Evolutionary conservation across 2,113 vertebrate genomes (phyloP).

Genomic region (Cinclus mexicanus): DNA sequence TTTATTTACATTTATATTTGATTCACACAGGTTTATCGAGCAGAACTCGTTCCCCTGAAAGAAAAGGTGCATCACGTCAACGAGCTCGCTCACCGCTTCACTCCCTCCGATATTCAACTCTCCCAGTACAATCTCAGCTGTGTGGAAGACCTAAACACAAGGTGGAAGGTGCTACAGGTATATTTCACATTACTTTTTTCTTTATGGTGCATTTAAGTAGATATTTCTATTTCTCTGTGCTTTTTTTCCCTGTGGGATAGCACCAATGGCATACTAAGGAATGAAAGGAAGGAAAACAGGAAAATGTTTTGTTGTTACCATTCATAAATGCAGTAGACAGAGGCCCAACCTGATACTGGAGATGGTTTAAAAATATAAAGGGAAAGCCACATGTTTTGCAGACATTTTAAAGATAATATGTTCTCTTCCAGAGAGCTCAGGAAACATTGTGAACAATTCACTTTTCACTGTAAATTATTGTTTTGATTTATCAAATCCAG

Average conservation of each 20-base stretch:
- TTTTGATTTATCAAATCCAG: background rate
- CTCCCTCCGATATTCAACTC: slow-evolving; percentile 82
- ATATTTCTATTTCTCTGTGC: background rate
- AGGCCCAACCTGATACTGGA: background rate
- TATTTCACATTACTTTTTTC: background rate
- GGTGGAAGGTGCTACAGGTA: slow-evolving; percentile 96
- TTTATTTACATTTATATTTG: background rate
- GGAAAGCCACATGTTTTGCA: background rate
- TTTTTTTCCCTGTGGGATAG: background rate
- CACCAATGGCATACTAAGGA: background rate
- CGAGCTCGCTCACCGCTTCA: slow-evolving; percentile 84
- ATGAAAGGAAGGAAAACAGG: background rate
- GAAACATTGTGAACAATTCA: background rate
- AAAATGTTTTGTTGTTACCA: background rate
- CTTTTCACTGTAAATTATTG: background rate
- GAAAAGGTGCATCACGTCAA: slow-evolving; percentile 90
- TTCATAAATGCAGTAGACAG: background rate
- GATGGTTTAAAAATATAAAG: background rate
- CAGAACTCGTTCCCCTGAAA: slow-evolving; percentile 87
- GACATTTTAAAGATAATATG: background rate
- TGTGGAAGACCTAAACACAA: slow-evolving; percentile 89
- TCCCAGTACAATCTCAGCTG: slow-evolving; percentile 87
- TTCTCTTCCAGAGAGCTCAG: background rate
- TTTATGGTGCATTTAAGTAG: background rate
- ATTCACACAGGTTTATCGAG: slow-evolving; percentile 83